Evolutionary conservation across 2,888 invertebrate species (phyloP), one percentile per base, ranked within the genome.

Genomic region (Synergus umbraculus): DNA sequence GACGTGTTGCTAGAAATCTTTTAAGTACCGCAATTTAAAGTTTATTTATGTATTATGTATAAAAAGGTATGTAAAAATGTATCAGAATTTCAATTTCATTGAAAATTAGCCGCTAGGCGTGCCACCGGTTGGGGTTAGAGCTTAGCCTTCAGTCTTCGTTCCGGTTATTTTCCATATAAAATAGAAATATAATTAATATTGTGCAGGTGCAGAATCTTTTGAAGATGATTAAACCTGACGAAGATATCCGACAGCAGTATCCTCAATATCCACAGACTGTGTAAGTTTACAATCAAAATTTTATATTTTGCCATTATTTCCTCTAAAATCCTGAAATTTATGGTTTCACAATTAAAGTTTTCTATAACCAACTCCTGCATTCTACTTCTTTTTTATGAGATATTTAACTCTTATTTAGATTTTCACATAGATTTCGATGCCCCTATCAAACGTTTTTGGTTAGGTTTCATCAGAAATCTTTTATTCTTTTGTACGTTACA

Each of bases 41-140:
- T 73, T 73, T 73, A 54, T 73, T 73, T 58, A 73, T 73, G 18
- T 41, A 54, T 37, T 58, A 54, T 73, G 54, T n/a, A 54, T 37
- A 37, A 73, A 58, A 37, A 73, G 73, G 73, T 73, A 37, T 37
- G 37, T 37, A 37, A 37, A n/a, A 73, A 54, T 73, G 29, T 46
- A 18, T 29, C 13, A 13, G 63, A 73, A 73, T 22, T 22, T 22
- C 22, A 22, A 22, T 22, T 22, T 22, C 22, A 22, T 8, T 8
- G 29, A 46, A 49, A 54, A 54, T 18, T 73, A 15, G 37, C 54
- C 15, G n/a, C 29, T 73, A 73, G 73, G 73, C 73, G 73, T 73
- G 73, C 54, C 73, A 73, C 54, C 73, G 73, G 73, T 73, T 73
- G 73, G 73, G 73, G 73, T 73, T 73, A 73, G 73, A 54, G n/a